Base-by-base conservation (phyloP, 2,888 invertebrate genomes). In the Eremobia ochroleuca region DNA sequence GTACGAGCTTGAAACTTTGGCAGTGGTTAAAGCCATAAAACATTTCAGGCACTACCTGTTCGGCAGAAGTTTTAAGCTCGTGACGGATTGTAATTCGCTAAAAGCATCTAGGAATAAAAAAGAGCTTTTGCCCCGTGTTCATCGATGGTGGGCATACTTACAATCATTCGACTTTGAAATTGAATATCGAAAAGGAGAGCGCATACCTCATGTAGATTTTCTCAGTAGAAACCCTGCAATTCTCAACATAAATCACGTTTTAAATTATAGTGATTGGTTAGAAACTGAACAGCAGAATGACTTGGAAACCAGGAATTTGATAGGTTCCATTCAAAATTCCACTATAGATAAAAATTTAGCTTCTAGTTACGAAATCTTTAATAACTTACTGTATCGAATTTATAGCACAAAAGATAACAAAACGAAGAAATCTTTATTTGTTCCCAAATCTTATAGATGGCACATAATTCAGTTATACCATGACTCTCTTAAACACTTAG, bases 401-500 rank as follows among this genome's bases (percentile, higher is more conserved):
- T 58, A 58, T n/a, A 58, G n/a, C 15, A 58, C 55, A n/a, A 58
- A n/a, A 58, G n/a, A 58, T n/a, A 58, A 52, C 25, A 52, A 52
- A 52, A 25, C 52, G 9, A 52, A 52, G 52, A 52, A 52, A 52
- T 52, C 25, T 25, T 58, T 58, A 15, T n/a, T 58, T n/a, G n/a
- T 58, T 58, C 55, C 55, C n/a, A n/a, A 15, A 58, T 58, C n/a
- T 58, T 58, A n/a, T 58, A 58, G 55, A 58, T n/a, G 55, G n/a
- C 55, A n/a, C 15, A 15, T 58, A 58, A 8, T 58, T 55, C 55
- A 55, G 15, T 55, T 55, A n/a, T 55, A 55, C n/a, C 55, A 58
- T 28, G 28, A 58, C 15, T 58, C n/a, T 15, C 15, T 28, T 58
- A 58, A 58, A 28, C 58, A 58, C 11, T 40, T 40, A 40, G 52